Percentiles rank a stretch among this genome's conserved stretches.
These are phyloP conservation scores for Champsocephalus gunnari DNA, from an alignment of 2,797 vertebrate species.

Conservation along the genomic window DNA sequence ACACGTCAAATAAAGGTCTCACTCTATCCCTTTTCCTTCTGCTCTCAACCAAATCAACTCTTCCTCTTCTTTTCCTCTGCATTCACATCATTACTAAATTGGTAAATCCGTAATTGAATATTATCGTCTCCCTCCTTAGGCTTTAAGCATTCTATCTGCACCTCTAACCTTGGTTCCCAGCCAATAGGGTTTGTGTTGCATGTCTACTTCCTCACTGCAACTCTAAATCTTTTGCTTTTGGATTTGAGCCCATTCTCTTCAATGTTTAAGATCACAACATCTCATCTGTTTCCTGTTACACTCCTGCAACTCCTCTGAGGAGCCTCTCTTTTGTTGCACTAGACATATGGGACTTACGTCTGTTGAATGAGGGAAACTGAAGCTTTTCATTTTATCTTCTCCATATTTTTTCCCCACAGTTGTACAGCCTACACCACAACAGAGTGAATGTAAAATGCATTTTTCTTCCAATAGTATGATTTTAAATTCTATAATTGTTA, in stretches of 20 bases:
- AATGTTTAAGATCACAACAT: slow-evolving; percentile 72
- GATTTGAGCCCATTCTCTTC: slow-evolving; percentile 67
- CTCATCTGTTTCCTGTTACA: slow-evolving; percentile 65
- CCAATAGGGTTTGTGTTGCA: slow-evolving; percentile 61
- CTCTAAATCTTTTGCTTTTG: slow-evolving; percentile 52
- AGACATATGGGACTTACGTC: slow-evolving; percentile 74
- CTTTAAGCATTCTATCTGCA: slow-evolving; percentile 52
- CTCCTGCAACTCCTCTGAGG: slow-evolving; percentile 62
- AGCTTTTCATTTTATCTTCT: slow-evolving; percentile 56
- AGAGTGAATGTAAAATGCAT: slow-evolving; percentile 39
- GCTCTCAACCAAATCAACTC: slow-evolving; percentile 68
- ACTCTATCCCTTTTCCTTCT: slow-evolving; percentile 51
- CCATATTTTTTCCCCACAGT: slow-evolving; percentile 48
- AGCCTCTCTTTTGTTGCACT: slow-evolving; percentile 69
- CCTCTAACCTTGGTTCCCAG: slow-evolving; percentile 62
- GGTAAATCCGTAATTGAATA: slow-evolving; percentile 78
- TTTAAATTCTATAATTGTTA: slow-evolving; percentile 38
- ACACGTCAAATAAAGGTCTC: slow-evolving; percentile 76
- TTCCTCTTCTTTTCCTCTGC: slow-evolving; percentile 34
- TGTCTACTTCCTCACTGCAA: slow-evolving; percentile 66
- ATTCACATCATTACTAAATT: slow-evolving; percentile 73
- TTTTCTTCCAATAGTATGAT: slow-evolving; percentile 31
- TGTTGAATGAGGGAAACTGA: slow-evolving; percentile 67
- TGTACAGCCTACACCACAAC: slow-evolving; percentile 53
- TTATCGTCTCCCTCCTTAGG: slow-evolving; percentile 59